Evolutionary conservation across 2,797 vertebrate genomes (phyloP).

Genomic region (Oceanodroma leucorhoa): DNA sequence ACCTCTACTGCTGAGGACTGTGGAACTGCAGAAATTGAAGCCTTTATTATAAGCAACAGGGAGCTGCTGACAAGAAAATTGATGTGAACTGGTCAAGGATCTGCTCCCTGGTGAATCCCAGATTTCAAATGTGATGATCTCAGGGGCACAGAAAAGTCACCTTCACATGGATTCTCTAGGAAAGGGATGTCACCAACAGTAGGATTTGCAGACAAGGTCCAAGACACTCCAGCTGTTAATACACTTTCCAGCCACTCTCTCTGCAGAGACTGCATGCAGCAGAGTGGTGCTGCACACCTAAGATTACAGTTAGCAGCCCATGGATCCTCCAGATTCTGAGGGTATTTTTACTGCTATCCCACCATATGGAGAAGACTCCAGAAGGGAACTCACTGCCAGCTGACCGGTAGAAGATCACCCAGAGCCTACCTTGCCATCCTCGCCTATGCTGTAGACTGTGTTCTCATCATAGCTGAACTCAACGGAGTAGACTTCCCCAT

Average conservation of each 20-base stretch:
- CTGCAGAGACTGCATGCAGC: neutral
- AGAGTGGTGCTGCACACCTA: neutral
- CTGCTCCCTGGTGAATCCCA: neutral
- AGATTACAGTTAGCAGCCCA: neutral
- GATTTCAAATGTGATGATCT: neutral
- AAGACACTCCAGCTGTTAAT: neutral
- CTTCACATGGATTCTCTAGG: neutral
- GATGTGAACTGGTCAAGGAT: neutral
- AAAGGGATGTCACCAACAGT: neutral
- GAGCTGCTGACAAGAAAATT: neutral
- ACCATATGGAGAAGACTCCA: neutral
- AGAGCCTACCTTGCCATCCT: conserved; percentile 89
- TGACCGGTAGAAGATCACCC: neutral
- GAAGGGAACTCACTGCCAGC: neutral
- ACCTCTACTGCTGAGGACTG: neutral
- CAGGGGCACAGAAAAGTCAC: neutral
- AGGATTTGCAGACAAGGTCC: neutral
- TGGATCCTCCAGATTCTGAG: neutral
- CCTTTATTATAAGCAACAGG: neutral
- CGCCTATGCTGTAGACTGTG: conserved; percentile 93
- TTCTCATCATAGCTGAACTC: conserved; percentile 99
- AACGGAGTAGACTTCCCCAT: conserved; percentile 93
- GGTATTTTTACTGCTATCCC: neutral
- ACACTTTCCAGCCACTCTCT: neutral
- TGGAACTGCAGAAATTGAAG: neutral